Evolutionary conservation across 2,888 invertebrate species (phyloP), one percentile per base, ranked within the genome.

Genomic region (Arrhopalites spinosus): DNA sequence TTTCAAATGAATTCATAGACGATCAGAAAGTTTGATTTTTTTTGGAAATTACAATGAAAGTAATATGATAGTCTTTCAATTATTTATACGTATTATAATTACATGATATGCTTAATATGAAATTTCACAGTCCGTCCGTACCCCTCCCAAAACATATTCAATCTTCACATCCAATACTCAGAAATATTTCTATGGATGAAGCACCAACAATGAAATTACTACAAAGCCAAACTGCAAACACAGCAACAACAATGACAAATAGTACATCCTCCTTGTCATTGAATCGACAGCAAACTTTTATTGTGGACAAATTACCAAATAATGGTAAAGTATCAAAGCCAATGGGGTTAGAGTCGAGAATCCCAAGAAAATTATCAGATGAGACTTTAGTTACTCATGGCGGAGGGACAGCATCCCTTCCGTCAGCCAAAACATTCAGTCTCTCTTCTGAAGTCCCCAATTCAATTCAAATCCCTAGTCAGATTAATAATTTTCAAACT

Each of bases 201-300:
- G 71, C 76, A 59, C 77, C 76, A 20, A 45, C 76, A 15, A 70
- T 77, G 25, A 78, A 75, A 70, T 64, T 72, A 25, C 72, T 69
- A 25, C 75, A 66, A 72, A 76, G 75, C 27, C 53, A 68, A 64
- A 59, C 23, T 59, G 15, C 23, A 25, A 30, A 29, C 64, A 20
- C 63, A 20, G 45, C 74, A 15, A 50, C 45, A 36, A 53, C 27
- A 17, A 76, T 63, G 2, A 73, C 73, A 1, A 72, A 29, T 47
- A 50, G 63, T 8, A 47, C 72, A 2, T 47, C 72, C 27, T 59
- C 59, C 59, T 27, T 70, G 36, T 59, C 71, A n/a, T 36, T 75
- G 20, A 78, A 67, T 70, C 72, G 81, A 13, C 80, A 82, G 56
- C 79, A 79, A 25, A 78, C 82, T n/a, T 80, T 82, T 74, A 73